Evolutionary conservation across 2,888 invertebrate genomes (phyloP).

Genomic region (Diplolepis rosae): DNA sequence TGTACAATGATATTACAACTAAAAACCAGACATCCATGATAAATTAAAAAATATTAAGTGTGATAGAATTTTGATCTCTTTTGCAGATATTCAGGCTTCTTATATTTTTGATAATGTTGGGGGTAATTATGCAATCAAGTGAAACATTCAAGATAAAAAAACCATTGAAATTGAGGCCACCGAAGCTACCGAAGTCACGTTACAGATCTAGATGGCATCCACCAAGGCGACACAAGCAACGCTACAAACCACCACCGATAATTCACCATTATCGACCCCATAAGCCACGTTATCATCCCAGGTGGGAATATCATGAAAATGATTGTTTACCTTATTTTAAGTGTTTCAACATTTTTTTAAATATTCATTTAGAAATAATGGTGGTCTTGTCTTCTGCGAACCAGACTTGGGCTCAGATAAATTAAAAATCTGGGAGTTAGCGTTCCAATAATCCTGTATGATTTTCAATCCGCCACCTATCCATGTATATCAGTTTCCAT

Average conservation of each 20-base stretch:
- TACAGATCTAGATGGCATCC: slow-evolving; percentile 49
- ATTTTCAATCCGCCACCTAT: no score
- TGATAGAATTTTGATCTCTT: background rate
- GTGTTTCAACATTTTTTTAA: no score
- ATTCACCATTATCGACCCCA: slow-evolving; percentile 37
- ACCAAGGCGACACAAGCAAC: slow-evolving; percentile 32
- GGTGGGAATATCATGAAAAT: slow-evolving; percentile 41
- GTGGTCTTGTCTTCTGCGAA: no score
- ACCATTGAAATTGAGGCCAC: slow-evolving; percentile 49
- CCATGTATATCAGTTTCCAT: no score
- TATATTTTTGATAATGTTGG: slow-evolving; percentile 49
- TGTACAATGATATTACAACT: no score
- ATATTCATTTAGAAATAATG: no score
- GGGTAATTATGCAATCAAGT: slow-evolving; percentile 49
- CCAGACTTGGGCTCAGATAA: no score
- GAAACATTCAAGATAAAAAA: slow-evolving; percentile 54
- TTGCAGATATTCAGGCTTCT: slow-evolving; percentile 43
- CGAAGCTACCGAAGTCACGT: slow-evolving; percentile 34
- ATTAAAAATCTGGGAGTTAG: no score
- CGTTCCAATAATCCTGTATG: no score
- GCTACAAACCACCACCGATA: slow-evolving; percentile 7
- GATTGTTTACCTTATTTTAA: no score
- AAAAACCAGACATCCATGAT: background rate
- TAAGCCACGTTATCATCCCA: slow-evolving; percentile 42
- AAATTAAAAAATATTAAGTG: background rate